A percentile compares a stretch with the other conserved stretches of the same genome.
phyloP scores from a whole-genome alignment of 2,888 invertebrate genomes.

The Bugulina stolonifera region DNA sequence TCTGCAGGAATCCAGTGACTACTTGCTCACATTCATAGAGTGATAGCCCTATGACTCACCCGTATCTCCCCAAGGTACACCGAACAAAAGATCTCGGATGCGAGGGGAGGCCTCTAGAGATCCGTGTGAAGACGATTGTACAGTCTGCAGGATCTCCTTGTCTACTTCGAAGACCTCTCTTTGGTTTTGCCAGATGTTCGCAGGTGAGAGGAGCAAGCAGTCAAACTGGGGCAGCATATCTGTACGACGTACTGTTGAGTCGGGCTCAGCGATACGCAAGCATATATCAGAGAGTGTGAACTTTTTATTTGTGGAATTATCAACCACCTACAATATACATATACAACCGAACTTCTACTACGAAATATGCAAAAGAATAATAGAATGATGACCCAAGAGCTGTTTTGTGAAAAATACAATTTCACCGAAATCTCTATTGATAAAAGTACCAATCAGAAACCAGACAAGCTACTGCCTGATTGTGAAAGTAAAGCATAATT shows the following conservation, averaged over 20 bases:
- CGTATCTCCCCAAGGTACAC: conserved; percentile 81
- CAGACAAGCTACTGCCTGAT: no score
- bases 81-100: conserved; percentile 74
- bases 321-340: no score
- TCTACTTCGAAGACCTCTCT: conserved; percentile 29
- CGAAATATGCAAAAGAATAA: no score
- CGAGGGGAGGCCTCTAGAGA: not conserved
- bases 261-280: conserved; percentile 67
- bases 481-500: no score
- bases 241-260: conserved; percentile 54
- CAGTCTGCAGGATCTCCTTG: conserved; percentile 17
- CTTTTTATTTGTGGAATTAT: conserved; percentile 29
- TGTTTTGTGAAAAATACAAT: no score
- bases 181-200: conserved; percentile 73
- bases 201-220: conserved; percentile 84
- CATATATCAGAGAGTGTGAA: conserved; percentile 74
- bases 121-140: conserved; percentile 1
- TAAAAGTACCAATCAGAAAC: no score
- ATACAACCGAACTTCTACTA: no score
- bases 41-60: not conserved
- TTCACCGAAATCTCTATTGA: no score
- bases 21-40: no score
- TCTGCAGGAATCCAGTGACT: no score
- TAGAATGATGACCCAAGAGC: no score
- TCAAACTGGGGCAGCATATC: conserved; percentile 75